Conservation (phyloP, 2,797 vertebrate species). For the Sarcoramphus papa region DNA sequence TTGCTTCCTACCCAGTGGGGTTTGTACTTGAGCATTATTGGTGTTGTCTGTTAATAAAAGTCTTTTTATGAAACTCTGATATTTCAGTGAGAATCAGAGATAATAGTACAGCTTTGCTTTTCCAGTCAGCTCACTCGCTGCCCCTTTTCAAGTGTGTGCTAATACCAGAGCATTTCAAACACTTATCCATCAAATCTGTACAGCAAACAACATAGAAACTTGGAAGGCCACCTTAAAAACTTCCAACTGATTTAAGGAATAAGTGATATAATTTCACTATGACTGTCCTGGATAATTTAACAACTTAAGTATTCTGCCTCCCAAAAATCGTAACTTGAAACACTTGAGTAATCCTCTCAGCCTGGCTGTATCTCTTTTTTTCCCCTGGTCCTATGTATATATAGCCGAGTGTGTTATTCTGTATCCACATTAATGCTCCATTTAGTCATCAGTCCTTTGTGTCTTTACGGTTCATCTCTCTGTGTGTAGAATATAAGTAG, state of each 20-base stretch:
- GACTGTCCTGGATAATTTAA: not conserved
- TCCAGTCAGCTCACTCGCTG: not conserved
- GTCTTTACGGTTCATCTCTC: not conserved
- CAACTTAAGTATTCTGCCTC: not conserved
- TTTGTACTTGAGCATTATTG: not conserved
- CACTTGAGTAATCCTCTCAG: not conserved
- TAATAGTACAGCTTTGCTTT: not conserved
- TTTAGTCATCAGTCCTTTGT: not conserved
- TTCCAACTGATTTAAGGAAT: not conserved
- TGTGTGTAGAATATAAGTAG: not conserved
- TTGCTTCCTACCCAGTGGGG: not conserved
- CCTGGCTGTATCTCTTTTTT: not conserved
- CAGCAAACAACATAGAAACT: not conserved
- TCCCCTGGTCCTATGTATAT: not conserved
- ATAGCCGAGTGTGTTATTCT: not conserved
- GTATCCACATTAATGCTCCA: not conserved
- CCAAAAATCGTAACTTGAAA: not conserved
- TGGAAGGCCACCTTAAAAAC: not conserved
- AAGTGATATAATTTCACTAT: not conserved
- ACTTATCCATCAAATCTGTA: not conserved
- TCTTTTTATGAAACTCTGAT: not conserved
- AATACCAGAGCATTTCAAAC: not conserved
- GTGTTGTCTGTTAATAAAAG: not conserved
- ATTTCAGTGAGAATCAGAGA: not conserved
- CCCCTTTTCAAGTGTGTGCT: not conserved